phyloP scores from a whole-genome alignment of 2,113 vertebrate genomes.

The Nesogale talazaci region DNA sequence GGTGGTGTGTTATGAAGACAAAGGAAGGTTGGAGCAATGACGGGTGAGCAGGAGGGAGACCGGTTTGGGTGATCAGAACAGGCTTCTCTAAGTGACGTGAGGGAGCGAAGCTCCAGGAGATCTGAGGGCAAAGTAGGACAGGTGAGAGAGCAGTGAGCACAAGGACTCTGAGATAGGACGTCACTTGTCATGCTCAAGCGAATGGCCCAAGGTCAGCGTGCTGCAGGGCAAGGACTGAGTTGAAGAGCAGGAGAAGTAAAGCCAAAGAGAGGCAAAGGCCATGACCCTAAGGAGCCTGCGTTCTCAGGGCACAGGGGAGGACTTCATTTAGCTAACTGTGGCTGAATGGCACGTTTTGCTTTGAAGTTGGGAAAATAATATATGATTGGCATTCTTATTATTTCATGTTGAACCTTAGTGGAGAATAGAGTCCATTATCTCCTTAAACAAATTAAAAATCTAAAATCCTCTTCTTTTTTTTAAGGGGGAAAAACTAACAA shows the following conservation, averaged over 20 bases:
- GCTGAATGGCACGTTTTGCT: not conserved
- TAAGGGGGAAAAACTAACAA: not conserved
- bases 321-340: not conserved
- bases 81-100: not conserved
- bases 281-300: not conserved
- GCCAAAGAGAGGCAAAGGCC: not conserved
- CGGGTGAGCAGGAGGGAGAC: not conserved
- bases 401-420: slow-evolving; percentile 11
- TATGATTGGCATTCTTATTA: not conserved
- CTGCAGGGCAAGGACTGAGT: not conserved
- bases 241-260: not conserved
- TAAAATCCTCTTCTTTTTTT: not conserved
- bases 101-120: not conserved
- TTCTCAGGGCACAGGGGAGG: not conserved
- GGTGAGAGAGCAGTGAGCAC: not conserved
- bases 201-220: not conserved
- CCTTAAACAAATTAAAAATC: not conserved
- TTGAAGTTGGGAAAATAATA: not conserved
- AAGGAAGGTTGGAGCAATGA: not conserved
- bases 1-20: not conserved
- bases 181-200: not conserved
- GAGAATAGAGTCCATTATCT: not conserved
- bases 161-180: not conserved
- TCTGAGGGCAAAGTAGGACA: not conserved
- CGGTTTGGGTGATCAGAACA: not conserved